Evolutionary conservation across 1,140 invertebrate genomes (phyloP), one percentile per base, ranked within the genome.

Genomic region (Alviniconcha marisindica): DNA sequence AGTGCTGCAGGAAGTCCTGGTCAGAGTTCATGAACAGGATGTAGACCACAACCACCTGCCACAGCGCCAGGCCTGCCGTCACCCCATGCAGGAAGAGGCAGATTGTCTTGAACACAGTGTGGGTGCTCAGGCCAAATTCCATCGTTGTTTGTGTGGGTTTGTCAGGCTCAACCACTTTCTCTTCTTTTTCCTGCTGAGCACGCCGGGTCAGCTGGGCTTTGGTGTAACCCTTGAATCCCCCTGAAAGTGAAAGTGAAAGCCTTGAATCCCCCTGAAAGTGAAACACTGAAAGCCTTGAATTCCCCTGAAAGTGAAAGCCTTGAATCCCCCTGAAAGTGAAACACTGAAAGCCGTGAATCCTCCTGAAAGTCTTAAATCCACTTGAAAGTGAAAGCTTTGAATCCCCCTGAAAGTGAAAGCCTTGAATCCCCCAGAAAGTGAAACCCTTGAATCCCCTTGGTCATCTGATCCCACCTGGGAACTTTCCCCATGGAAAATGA

Each of bases 51-150:
- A 89, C 85, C 48, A 90, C 87, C 71, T 92, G 90, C 90, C 91
- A 92, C n/a, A 90, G 83, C 0, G 87, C 83, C 66, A 92, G 85
- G 14, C 91, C 91, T 24, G 90, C 91, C 28, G 88, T 87, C 4
- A 92, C 79, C 40, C 91, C 91, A 85, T 92, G 91, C n/a, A 89
- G 80, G 83, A 91, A 92, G 51, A 92, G 81, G 56, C 84, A 88
- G 31, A 91, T 82, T n/a, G 87, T 90, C 38, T 85, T 81, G 63
- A 91, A 86, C 24, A 89, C 84, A 77, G 76, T 86, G 69, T 92
- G 90, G 14, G 88, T 88, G 28, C 73, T 77, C 12, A 92, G 73
- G 3, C 89, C 91, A 87, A 92, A 90, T 81, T 90, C 88, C 40
- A 92, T 88, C 3, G 91, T 91, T 0, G 90, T 90, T 31, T 82